Conservation (phyloP, 2,797 vertebrate species). For the Antrozous pallidus region DNA sequence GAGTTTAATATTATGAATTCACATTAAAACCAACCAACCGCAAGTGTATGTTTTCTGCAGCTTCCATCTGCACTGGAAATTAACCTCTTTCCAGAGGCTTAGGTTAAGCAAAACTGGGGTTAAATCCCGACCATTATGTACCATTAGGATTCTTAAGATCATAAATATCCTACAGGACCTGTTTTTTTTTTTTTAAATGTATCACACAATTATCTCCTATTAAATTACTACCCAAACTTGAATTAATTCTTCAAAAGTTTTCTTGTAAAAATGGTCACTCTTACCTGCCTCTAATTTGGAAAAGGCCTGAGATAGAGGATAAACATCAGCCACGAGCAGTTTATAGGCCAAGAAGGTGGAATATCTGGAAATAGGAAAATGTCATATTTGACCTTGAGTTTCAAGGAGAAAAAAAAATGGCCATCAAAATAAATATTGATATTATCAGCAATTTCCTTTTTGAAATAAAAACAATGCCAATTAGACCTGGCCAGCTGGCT, state of each 20-base stretch:
- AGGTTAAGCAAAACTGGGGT: not conserved
- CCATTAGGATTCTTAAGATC: not conserved
- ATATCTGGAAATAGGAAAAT: constrained; percentile 81
- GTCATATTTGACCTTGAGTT: not conserved
- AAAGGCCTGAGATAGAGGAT: constrained; percentile 90
- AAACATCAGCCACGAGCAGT: constrained; percentile 89
- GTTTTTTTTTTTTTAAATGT: not conserved
- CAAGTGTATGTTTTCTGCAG: not conserved
- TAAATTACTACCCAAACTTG: not conserved
- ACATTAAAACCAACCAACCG: not conserved
- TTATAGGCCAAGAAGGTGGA: constrained; percentile 91
- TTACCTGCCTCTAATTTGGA: constrained; percentile 90
- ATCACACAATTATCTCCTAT: not conserved
- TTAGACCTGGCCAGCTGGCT: not conserved
- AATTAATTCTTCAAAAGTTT: not conserved
- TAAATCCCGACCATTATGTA: not conserved
- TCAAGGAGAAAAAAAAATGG: not conserved
- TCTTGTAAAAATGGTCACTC: constrained; percentile 42
- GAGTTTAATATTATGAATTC: not conserved
- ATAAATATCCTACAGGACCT: not conserved
- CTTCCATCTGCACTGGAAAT: not conserved
- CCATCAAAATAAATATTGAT: not conserved
- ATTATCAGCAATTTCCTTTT: not conserved
- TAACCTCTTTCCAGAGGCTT: not conserved
- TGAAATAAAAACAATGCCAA: not conserved